phyloP scores from a whole-genome alignment of 2,888 invertebrate genomes.

The Leptinotarsa peninsularis region DNA sequence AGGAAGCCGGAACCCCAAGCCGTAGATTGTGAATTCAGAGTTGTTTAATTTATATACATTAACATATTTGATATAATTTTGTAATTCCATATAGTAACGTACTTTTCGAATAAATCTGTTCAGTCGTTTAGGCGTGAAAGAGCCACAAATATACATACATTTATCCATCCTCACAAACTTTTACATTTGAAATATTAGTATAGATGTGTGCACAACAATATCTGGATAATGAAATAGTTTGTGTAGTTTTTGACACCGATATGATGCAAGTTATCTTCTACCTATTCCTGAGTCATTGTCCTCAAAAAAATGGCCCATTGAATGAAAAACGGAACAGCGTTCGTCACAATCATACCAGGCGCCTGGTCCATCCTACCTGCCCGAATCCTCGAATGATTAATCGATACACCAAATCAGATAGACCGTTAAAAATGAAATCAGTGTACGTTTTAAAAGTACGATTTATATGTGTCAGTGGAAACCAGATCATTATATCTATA shows the following conservation, averaged over 20 bases:
- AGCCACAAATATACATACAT: no score
- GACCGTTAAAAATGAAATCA: slow-evolving; percentile 47
- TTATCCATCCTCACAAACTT: no score
- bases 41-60: slow-evolving; percentile 38
- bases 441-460: slow-evolving; percentile 46
- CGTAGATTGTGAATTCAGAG: slow-evolving; percentile 40
- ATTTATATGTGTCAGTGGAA: slow-evolving; percentile 51
- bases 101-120: slow-evolving; percentile 32
- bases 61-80: slow-evolving; percentile 40
- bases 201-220: no score
- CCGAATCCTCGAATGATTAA: slow-evolving; percentile 35
- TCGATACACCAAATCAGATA: slow-evolving; percentile 31
- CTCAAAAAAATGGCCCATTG: no score
- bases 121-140: no score
- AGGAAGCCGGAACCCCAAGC: no score
- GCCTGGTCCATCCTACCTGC: slow-evolving; percentile 17
- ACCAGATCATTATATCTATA: slow-evolving; percentile 50
- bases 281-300: neutral
- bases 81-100: slow-evolving; percentile 31
- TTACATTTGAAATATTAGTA: no score
- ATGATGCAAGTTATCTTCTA: neutral
- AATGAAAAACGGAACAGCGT: no score
- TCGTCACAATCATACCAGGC: slow-evolving; percentile 12
- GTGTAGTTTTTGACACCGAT: no score
- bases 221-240: no score